These are phyloP conservation scores for Magallana angulata DNA, from an alignment of 1,140 invertebrate species.

Conservation along the genomic window DNA sequence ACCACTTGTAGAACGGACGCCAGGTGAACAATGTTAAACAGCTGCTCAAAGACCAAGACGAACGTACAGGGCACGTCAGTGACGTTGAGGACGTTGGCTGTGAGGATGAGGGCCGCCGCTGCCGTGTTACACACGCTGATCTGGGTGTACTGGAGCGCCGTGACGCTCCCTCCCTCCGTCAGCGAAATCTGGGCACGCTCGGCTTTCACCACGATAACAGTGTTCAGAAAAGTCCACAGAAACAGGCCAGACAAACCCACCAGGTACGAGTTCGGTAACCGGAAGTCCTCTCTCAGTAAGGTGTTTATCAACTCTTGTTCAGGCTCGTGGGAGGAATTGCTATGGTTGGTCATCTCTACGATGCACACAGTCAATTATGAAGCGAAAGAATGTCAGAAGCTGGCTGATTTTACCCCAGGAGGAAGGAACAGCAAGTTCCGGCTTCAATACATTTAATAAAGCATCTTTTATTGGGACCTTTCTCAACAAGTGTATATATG, in stretches of 20 bases:
- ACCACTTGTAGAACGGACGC: neutral
- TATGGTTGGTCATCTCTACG: neutral
- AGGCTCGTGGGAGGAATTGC: neutral
- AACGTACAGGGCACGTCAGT: neutral
- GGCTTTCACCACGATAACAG: neutral
- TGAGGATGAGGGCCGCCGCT: neutral
- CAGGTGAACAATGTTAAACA: conserved; percentile 1
- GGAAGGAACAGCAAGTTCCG: neutral
- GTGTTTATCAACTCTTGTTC: neutral
- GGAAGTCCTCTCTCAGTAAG: neutral
- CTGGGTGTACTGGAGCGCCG: conserved; percentile 2
- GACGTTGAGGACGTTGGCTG: neutral
- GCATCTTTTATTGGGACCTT: no score
- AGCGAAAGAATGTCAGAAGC: no score
- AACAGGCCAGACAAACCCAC: neutral
- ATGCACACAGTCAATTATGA: no score
- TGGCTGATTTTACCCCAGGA: neutral
- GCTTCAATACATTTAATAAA: neutral
- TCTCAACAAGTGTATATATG: no score
- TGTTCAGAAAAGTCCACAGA: neutral
- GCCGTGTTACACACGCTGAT: neutral
- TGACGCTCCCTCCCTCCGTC: neutral
- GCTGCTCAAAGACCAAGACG: neutral
- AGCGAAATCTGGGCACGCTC: neutral
- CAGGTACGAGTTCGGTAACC: neutral